Evolutionary conservation across 2,113 vertebrate genomes (phyloP).

Genomic region (Perca fluviatilis): DNA sequence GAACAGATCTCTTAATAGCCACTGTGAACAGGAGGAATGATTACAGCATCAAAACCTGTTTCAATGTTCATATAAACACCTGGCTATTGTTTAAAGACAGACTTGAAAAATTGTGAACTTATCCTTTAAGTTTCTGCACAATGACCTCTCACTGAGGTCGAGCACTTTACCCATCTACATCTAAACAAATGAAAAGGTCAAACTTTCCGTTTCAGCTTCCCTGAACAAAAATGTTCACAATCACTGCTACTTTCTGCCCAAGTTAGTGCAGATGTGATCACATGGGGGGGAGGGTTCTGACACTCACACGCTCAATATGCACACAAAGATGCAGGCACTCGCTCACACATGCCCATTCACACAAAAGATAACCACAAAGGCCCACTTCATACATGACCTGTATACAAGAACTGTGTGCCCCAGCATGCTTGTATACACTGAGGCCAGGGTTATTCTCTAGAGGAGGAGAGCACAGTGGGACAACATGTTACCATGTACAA

Average conservation of each 20-base stretch:
- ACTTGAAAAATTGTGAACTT: constrained; percentile 2
- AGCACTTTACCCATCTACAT: constrained; percentile 3
- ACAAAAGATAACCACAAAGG: constrained; percentile 49
- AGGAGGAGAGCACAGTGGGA: constrained; percentile 74
- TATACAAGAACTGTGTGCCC: constrained; percentile 70
- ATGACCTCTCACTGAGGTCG: constrained; percentile 24
- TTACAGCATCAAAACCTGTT: no score
- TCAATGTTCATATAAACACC: no score
- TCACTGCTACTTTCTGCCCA: constrained; percentile 28
- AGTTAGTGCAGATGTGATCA: constrained; percentile 33
- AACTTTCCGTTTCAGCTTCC: constrained; percentile 18
- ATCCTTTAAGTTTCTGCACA: constrained; percentile 40
- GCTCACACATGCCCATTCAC: constrained; percentile 15
- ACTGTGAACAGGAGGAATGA: neutral
- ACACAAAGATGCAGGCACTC: constrained; percentile 48
- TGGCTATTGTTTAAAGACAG: neutral
- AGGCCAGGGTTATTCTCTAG: constrained; percentile 71
- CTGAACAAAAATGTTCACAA: constrained; percentile 31
- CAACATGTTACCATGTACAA: constrained; percentile 74
- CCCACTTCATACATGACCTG: constrained; percentile 69
- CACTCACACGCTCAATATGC: constrained; percentile 45
- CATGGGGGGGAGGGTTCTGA: constrained; percentile 42
- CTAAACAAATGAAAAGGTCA: constrained; percentile 27
- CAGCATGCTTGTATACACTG: constrained; percentile 76
- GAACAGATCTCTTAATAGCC: neutral